Conservation (phyloP, 23 tunicate species). For the Phallusia fumigata region DNA sequence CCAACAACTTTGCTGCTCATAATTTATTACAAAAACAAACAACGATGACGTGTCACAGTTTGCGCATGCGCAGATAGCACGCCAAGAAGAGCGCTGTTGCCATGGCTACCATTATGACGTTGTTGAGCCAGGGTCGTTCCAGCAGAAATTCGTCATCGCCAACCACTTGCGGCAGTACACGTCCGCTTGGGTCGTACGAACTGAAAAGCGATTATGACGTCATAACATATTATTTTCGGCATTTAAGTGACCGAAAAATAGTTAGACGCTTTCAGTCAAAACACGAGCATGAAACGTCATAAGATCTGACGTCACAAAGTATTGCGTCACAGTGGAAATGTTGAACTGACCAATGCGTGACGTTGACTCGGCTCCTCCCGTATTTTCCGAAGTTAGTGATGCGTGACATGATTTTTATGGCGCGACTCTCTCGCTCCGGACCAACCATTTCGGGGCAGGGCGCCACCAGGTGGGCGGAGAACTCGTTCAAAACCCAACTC, state of each 20-base stretch:
- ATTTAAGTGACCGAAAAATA: no score
- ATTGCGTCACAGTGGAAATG: background rate
- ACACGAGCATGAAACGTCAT: no score
- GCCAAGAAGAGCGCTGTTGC: background rate
- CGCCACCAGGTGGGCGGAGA: background rate
- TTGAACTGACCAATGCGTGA: background rate
- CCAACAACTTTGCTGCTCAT: no score
- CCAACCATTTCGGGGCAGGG: conserved; percentile 8
- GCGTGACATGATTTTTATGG: conserved; percentile 12
- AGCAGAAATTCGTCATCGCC: conserved; percentile 30
- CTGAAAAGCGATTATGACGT: background rate
- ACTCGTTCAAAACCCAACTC: conserved; percentile 27
- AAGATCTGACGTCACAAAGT: no score
- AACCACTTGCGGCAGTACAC: conserved; percentile 30
- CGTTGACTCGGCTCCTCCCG: background rate
- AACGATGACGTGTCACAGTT: conserved; percentile 2
- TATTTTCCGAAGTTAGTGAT: background rate
- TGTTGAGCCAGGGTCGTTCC: conserved; percentile 22
- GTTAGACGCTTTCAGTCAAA: no score
- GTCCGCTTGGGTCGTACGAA: background rate
- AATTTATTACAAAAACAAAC: background rate
- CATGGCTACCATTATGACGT: conserved; percentile 13
- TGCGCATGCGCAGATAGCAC: conserved; percentile 31
- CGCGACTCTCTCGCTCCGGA: conserved; percentile 13
- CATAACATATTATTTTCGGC: no score